Evolutionary conservation across 2,888 invertebrate genomes (phyloP).

Genomic region (Chymomyza fuscimana): DNA sequence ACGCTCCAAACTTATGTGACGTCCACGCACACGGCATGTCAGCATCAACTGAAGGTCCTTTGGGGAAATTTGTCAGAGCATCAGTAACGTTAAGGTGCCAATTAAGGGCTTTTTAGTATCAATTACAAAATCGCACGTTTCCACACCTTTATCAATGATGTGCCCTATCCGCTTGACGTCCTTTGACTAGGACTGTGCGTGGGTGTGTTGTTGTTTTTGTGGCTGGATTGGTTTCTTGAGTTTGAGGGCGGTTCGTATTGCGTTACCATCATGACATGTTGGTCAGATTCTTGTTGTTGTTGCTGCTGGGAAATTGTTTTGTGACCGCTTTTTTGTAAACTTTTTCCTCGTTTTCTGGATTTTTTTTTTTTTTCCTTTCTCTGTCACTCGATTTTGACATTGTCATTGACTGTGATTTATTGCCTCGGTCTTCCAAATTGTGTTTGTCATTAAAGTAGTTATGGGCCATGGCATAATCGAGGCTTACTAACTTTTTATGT

Average conservation of each 20-base stretch:
- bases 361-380: slow-evolving; percentile 13
- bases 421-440: slow-evolving; percentile 56
- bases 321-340: slow-evolving; percentile 52
- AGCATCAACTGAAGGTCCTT: slow-evolving; percentile 65
- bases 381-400: slow-evolving; percentile 62
- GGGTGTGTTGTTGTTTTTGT: slow-evolving; percentile 7
- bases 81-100: slow-evolving; percentile 79
- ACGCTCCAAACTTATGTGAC: neutral
- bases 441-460: slow-evolving; percentile 64
- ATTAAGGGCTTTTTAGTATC: slow-evolving; percentile 80
- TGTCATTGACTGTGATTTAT: slow-evolving; percentile 70
- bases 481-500: slow-evolving; percentile 30
- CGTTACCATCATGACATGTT: slow-evolving; percentile 47
- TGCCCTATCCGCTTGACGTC: neutral
- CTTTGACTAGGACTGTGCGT: slow-evolving; percentile 11
- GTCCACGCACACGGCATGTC: slow-evolving; percentile 61
- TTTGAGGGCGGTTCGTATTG: slow-evolving; percentile 30
- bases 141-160: slow-evolving; percentile 63
- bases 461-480: slow-evolving; percentile 45
- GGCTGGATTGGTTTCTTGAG: slow-evolving; percentile 6
- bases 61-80: slow-evolving; percentile 77
- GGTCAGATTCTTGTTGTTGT: slow-evolving; percentile 50
- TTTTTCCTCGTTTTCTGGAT: neutral
- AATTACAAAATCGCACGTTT: slow-evolving; percentile 79
- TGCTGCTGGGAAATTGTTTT: slow-evolving; percentile 64